Conservation (phyloP, 35 echinoderm and acorn worm species). For the Diadema setosum region DNA sequence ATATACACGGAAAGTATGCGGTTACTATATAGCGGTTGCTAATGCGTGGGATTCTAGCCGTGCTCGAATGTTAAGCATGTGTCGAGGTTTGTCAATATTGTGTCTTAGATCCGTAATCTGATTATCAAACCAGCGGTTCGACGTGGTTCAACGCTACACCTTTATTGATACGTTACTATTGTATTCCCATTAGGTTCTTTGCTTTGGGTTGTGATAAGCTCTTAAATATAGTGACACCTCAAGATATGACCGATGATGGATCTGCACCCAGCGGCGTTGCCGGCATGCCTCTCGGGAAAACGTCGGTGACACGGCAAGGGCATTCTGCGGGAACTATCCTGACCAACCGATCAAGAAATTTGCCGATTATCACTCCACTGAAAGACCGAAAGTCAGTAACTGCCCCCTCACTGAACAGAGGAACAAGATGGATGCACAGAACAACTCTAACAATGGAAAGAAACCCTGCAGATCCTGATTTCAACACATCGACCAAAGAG, state of each 20-base stretch:
- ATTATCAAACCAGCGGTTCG: no score
- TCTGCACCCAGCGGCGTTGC: neutral
- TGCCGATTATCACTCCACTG: conserved; percentile 78
- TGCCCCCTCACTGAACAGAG: conserved; percentile 49
- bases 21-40: no score
- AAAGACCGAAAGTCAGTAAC: conserved; percentile 15
- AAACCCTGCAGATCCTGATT: conserved; percentile 2
- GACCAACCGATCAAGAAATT: conserved; percentile 80
- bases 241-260: neutral
- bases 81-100: no score
- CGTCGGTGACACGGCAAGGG: conserved; percentile 40
- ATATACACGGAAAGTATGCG: no score
- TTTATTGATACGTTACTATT: no score
- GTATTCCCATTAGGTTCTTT: neutral
- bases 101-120: no score
- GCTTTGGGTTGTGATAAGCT: neutral
- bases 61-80: no score
- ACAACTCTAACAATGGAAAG: conserved; percentile 76
- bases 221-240: neutral
- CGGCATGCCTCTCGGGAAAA: neutral
- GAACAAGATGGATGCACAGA: conserved; percentile 95
- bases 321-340: conserved; percentile 88
- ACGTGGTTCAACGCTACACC: no score
- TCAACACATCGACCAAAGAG: conserved; percentile 36
- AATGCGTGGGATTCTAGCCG: no score